Conservation (phyloP, 1,140 invertebrate species). For the Heliothis virescens region DNA sequence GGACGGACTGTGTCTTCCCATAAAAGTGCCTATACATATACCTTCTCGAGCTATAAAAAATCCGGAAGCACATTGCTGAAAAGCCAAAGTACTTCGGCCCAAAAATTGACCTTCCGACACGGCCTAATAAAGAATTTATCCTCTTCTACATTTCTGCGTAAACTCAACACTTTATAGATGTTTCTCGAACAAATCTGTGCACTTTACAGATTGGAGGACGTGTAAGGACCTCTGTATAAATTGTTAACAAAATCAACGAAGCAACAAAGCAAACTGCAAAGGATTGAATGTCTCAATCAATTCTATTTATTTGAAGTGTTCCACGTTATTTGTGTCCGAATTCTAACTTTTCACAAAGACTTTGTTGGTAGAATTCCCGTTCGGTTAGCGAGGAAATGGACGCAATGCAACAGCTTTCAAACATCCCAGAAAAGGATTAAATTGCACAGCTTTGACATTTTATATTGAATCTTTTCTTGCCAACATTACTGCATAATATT, state of each 20-base stretch:
- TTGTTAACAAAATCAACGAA: constrained; percentile 22
- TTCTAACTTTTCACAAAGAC: constrained; percentile 20
- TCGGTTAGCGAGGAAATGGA: not conserved
- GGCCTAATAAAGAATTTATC: constrained; percentile 26
- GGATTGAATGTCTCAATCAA: constrained; percentile 32
- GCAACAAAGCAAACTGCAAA: constrained; percentile 24
- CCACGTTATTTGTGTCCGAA: not conserved
- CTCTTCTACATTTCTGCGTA: constrained; percentile 16
- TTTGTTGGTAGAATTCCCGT: not conserved
- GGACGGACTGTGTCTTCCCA: not conserved
- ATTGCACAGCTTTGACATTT: not conserved
- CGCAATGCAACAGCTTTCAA: constrained; percentile 2
- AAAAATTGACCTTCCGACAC: constrained; percentile 10
- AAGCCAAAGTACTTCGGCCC: constrained; percentile 8
- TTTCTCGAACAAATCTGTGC: constrained; percentile 20
- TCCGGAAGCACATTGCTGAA: not conserved
- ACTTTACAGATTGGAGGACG: constrained; percentile 22
- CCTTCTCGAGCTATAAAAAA: not conserved
- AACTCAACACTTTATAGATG: constrained; percentile 10
- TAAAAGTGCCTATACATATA: not conserved
- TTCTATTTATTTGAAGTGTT: constrained; percentile 40
- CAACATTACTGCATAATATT: not conserved
- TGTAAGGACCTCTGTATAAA: constrained; percentile 30
- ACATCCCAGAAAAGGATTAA: not conserved
- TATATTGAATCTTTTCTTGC: not conserved